These are phyloP conservation scores for Dinoponera quadriceps DNA, from an alignment of 1,140 invertebrate genomes.

Conservation along the genomic window DNA sequence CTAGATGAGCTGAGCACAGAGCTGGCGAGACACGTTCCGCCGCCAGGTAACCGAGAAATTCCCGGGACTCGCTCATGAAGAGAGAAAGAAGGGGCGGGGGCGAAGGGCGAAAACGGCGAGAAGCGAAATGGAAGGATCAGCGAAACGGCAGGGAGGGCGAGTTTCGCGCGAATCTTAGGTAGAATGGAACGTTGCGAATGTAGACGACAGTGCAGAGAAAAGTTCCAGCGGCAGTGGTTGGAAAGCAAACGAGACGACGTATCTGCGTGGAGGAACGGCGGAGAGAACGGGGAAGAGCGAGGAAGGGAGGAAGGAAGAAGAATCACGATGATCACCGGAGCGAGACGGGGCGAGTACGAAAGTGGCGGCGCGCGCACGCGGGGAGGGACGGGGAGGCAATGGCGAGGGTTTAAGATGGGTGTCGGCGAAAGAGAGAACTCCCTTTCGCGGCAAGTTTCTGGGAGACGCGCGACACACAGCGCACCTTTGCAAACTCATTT, in stretches of 20 bases:
- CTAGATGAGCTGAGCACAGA: not conserved
- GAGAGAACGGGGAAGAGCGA: too few species aligned
- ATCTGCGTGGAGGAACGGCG: not conserved
- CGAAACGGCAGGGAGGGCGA: not conserved
- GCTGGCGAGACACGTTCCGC: not conserved
- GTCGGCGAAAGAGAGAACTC: slow-evolving; percentile 11
- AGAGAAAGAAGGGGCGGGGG: not conserved
- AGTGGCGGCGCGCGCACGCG: too few species aligned
- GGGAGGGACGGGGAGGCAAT: not conserved
- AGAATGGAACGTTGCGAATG: not conserved
- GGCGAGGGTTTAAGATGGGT: not conserved
- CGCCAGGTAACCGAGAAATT: not conserved
- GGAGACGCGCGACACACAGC: slow-evolving; percentile 18
- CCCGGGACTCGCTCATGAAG: not conserved
- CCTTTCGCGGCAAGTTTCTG: slow-evolving; percentile 32
- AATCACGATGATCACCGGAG: slow-evolving; percentile 29
- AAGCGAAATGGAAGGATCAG: slow-evolving; percentile 43
- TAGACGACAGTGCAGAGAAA: slow-evolving; percentile 20
- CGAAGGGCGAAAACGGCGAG: not conserved
- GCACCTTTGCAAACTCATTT: slow-evolving; percentile 43
- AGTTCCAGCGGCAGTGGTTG: slow-evolving; percentile 20
- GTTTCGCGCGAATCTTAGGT: not conserved
- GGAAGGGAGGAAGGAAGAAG: too few species aligned
- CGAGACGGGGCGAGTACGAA: not conserved
- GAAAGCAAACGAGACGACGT: slow-evolving; percentile 26